phyloP scores from a whole-genome alignment of 2,113 vertebrate species.

The Rhynchomys soricoides region DNA sequence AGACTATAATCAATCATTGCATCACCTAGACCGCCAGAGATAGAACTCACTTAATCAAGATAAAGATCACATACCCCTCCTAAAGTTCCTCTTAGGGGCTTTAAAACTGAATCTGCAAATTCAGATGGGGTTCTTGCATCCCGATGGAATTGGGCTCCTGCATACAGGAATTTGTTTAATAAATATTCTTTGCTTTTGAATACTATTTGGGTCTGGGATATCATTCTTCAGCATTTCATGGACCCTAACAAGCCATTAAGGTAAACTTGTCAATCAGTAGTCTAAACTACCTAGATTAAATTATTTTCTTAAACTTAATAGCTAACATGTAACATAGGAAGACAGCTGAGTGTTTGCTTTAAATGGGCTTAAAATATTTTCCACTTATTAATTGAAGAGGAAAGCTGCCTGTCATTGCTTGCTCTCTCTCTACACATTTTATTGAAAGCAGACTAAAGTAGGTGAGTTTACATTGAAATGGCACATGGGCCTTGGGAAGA shows the following conservation, averaged over 20 bases:
- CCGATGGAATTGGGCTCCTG: too few relatives aligned
- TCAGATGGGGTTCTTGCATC: too few relatives aligned
- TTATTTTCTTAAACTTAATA: conserved; percentile 26
- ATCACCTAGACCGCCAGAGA: too few relatives aligned
- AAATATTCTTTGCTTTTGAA: too few relatives aligned
- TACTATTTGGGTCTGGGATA: too few relatives aligned
- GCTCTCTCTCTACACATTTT: background rate
- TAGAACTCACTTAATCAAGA: too few relatives aligned
- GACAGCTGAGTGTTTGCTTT: background rate
- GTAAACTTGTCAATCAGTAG: conserved; percentile 14
- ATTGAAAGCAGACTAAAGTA: background rate
- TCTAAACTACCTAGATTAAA: background rate
- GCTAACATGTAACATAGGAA: background rate
- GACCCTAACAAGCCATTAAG: background rate
- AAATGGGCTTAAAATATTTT: background rate
- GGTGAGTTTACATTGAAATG: conserved; percentile 5
- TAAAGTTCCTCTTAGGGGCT: too few relatives aligned
- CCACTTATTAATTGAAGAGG: conserved; percentile 21
- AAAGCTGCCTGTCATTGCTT: background rate
- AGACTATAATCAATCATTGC: too few relatives aligned
- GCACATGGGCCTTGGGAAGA: background rate
- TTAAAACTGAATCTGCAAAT: too few relatives aligned
- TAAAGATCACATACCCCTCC: too few relatives aligned
- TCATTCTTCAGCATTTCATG: too few relatives aligned
- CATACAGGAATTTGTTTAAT: too few relatives aligned